Conservation (phyloP, 2,797 vertebrate genomes). For the Salarias fasciatus region DNA sequence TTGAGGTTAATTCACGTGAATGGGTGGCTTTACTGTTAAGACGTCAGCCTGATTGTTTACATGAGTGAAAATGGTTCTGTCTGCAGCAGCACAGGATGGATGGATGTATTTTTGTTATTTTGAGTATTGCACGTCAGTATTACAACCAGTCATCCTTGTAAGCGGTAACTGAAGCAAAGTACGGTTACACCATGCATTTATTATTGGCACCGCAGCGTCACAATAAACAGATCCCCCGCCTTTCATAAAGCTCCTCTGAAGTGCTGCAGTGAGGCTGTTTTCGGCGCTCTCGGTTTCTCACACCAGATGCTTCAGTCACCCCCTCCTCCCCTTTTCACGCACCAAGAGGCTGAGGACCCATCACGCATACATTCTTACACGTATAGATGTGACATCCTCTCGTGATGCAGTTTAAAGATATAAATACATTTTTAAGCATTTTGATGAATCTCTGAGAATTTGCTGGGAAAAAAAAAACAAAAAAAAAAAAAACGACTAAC, state of each 20-base stretch:
- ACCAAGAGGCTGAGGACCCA: slow-evolving; percentile 18
- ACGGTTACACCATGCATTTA: background rate
- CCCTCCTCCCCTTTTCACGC: slow-evolving; percentile 29
- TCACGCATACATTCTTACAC: background rate
- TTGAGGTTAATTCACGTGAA: no score
- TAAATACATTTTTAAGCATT: slow-evolving; percentile 13
- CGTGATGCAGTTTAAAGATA: slow-evolving; percentile 15
- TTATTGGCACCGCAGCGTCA: slow-evolving; percentile 19
- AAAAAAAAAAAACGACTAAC: background rate
- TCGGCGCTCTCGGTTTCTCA: slow-evolving; percentile 52
- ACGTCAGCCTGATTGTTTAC: no score
- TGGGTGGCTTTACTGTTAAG: no score
- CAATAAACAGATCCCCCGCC: slow-evolving; percentile 24
- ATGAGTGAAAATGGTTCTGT: no score
- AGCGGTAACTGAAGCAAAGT: no score
- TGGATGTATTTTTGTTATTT: no score
- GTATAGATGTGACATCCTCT: slow-evolving; percentile 22
- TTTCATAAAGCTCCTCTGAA: slow-evolving; percentile 29
- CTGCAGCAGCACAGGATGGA: no score
- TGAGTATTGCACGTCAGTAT: no score
- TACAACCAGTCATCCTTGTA: no score
- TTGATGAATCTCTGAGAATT: background rate
- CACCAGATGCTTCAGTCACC: slow-evolving; percentile 62
- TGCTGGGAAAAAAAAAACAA: no score
- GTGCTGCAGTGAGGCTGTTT: slow-evolving; percentile 22